Evolutionary conservation across 2,113 vertebrate genomes (phyloP).

Genomic region (Sceloporus undulatus): DNA sequence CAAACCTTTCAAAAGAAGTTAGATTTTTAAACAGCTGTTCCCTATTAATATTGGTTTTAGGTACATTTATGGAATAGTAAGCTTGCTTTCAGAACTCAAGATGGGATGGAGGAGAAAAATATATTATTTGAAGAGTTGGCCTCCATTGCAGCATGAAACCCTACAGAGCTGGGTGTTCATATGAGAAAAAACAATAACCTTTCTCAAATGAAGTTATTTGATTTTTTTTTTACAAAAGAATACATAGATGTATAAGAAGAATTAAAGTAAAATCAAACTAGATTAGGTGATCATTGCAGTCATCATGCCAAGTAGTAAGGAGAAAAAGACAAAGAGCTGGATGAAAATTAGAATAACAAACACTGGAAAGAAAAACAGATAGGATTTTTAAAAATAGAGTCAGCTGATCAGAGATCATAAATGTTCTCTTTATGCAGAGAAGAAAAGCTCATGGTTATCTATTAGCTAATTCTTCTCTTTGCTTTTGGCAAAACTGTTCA

Average conservation of each 20-base stretch:
- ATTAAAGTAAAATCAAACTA: conserved; percentile 48
- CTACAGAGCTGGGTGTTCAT: not conserved
- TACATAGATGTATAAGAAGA: not conserved
- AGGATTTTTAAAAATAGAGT: not conserved
- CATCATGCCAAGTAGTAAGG: conserved; percentile 32
- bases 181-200: not conserved
- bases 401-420: conserved; percentile 41
- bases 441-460: conserved; percentile 39
- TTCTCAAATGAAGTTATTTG: not conserved
- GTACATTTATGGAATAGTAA: conserved; percentile 39
- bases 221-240: not conserved
- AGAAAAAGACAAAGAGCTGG: not conserved
- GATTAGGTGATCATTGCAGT: conserved; percentile 18
- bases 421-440: conserved; percentile 41
- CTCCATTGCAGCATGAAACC: conserved; percentile 13
- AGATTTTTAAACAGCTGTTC: conserved; percentile 39
- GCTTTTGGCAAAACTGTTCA: rapidly evolving
- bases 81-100: not conserved
- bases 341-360: conserved; percentile 32
- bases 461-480: not conserved
- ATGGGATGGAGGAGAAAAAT: not conserved
- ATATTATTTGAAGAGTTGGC: conserved; percentile 26
- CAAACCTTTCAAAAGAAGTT: conserved; percentile 34
- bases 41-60: conserved; percentile 44
- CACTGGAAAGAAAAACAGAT: not conserved